Conservation (phyloP, 2,888 invertebrate species). For the Merodon equestris region DNA sequence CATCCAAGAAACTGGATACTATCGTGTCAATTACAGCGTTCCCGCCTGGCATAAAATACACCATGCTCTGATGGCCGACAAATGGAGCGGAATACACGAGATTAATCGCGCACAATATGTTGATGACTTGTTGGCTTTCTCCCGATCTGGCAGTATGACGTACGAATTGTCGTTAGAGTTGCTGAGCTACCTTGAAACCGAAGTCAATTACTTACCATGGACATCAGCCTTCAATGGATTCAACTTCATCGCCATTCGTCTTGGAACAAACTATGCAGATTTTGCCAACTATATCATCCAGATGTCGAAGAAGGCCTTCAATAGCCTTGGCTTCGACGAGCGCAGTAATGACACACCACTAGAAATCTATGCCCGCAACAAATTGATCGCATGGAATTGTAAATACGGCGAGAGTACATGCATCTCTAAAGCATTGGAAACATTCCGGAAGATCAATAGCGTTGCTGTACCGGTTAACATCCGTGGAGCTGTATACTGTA, state of each 20-base stretch:
- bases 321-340: slow-evolving; percentile 79
- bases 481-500: slow-evolving; percentile 55
- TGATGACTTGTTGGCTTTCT: slow-evolving; percentile 84
- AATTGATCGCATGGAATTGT: slow-evolving; percentile 83
- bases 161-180: slow-evolving; percentile 81
- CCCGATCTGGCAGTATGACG: slow-evolving; percentile 80
- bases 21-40: slow-evolving; percentile 85
- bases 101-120: slow-evolving; percentile 86
- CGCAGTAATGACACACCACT: slow-evolving; percentile 79
- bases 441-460: slow-evolving; percentile 36
- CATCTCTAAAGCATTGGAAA: slow-evolving; percentile 76
- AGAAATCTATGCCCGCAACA: slow-evolving; percentile 80
- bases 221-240: slow-evolving; percentile 80
- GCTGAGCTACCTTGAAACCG: slow-evolving; percentile 83
- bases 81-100: slow-evolving; percentile 70
- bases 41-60: slow-evolving; percentile 81
- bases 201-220: slow-evolving; percentile 87
- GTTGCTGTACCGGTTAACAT: slow-evolving; percentile 51
- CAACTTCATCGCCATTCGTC: slow-evolving; percentile 71
- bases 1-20: slow-evolving; percentile 78
- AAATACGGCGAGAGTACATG: slow-evolving; percentile 81
- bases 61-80: slow-evolving; percentile 49
- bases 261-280: slow-evolving; percentile 43
- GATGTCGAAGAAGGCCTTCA: slow-evolving; percentile 78
- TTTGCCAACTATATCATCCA: slow-evolving; percentile 76